These are phyloP conservation scores for Apomyelois bistriatella DNA, from an alignment of 2,888 invertebrate species.

Conservation along the genomic window DNA sequence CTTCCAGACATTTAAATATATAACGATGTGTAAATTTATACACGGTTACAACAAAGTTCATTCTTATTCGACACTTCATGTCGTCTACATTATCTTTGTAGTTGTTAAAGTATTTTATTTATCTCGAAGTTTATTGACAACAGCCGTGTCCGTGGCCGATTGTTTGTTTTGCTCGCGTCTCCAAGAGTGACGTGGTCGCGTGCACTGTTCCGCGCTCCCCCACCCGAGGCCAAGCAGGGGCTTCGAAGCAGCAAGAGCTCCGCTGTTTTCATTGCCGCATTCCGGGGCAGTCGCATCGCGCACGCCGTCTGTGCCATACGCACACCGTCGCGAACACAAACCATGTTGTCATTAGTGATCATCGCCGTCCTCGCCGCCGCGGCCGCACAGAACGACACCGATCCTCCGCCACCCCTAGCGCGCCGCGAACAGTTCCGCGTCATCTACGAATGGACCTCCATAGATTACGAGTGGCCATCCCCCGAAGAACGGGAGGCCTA, in stretches of 20 bases:
- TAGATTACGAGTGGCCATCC: constrained; percentile 85
- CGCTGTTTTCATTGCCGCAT: constrained; percentile 32
- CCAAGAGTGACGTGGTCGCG: constrained; percentile 40
- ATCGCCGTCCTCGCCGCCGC: constrained; percentile 56
- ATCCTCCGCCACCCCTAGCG: constrained; percentile 44
- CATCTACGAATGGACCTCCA: constrained; percentile 85
- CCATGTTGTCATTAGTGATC: constrained; percentile 54
- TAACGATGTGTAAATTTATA: constrained; percentile 20
- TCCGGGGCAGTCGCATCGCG: constrained; percentile 56
- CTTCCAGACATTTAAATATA: constrained; percentile 22
- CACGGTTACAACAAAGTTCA: constrained; percentile 2
- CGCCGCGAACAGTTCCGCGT: constrained; percentile 82
- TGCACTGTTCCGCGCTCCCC: constrained; percentile 32
- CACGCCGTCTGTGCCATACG: constrained; percentile 63
- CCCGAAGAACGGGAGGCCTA: constrained; percentile 76
- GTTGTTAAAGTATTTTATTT: neutral
- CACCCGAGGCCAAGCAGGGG: constrained; percentile 37
- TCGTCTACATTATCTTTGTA: neutral
- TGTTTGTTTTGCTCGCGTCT: constrained; percentile 39
- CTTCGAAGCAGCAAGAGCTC: constrained; percentile 26
- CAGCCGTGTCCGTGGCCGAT: constrained; percentile 21
- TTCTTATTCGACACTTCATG: neutral
- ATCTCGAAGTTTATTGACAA: constrained; percentile 5
- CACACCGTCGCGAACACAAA: constrained; percentile 32
- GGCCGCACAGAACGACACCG: constrained; percentile 60